A percentile compares a stretch with the other conserved stretches of the same genome.
phyloP scores from a whole-genome alignment of 2,797 vertebrate species.

The Acanthopagrus latus region DNA sequence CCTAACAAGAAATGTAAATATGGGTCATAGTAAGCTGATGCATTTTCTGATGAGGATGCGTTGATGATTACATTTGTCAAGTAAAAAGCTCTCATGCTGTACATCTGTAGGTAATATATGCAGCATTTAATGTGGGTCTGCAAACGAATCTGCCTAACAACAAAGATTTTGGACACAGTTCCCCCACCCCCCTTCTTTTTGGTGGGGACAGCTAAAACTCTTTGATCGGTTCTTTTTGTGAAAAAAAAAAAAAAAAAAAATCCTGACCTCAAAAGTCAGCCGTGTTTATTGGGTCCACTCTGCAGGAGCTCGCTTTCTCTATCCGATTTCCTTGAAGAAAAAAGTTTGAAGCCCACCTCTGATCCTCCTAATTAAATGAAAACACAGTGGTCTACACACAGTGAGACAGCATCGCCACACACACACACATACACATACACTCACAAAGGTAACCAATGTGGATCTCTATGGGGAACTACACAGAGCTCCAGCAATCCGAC shows the following conservation, averaged over 20 bases:
- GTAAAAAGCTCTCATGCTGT: background rate
- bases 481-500: conserved; percentile 60
- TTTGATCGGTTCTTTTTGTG: conserved; percentile 66
- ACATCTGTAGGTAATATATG: background rate
- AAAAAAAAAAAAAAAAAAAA: conserved; percentile 16
- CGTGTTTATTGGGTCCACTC: conserved; percentile 74
- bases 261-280: conserved; percentile 61
- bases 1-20: too few relatives aligned
- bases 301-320: conserved; percentile 69
- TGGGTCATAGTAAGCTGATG: too few relatives aligned
- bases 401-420: conserved; percentile 39
- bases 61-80: background rate
- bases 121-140: conserved; percentile 35
- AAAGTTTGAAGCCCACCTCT: conserved; percentile 78
- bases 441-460: conserved; percentile 56
- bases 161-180: conserved; percentile 23
- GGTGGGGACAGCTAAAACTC: conserved; percentile 26
- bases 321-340: conserved; percentile 74
- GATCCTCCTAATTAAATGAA: conserved; percentile 86
- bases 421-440: conserved; percentile 24
- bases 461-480: conserved; percentile 66
- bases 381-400: conserved; percentile 79
- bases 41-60: too few relatives aligned
- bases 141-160: conserved; percentile 40
- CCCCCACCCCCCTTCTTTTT: conserved; percentile 10